Conservation (phyloP, 1,140 invertebrate species). For the Aradophagus sp. region DNA sequence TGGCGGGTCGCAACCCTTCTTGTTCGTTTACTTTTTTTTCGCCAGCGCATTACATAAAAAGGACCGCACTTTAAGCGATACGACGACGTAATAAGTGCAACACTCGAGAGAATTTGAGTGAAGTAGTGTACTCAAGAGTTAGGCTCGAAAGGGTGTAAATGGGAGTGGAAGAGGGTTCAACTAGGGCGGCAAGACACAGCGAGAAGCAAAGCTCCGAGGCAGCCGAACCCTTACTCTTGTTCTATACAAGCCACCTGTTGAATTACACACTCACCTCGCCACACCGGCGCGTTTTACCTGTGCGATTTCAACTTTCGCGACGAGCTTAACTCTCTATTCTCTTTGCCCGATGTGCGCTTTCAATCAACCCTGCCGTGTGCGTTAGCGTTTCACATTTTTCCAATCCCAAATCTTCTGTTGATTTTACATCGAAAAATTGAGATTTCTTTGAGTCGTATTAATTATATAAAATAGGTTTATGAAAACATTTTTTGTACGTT, state of each 20-base stretch:
- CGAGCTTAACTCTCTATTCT: slow-evolving; percentile 46
- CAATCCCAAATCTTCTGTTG: no score
- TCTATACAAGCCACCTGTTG: slow-evolving; percentile 57
- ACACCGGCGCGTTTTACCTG: slow-evolving; percentile 49
- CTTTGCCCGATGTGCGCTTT: slow-evolving; percentile 27
- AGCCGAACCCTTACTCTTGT: slow-evolving; percentile 51
- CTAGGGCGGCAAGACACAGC: slow-evolving; percentile 45
- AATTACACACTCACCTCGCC: slow-evolving; percentile 40
- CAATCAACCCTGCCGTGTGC: slow-evolving; percentile 9
- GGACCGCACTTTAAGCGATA: slow-evolving; percentile 18
- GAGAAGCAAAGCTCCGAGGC: slow-evolving; percentile 37
- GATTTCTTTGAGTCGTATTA: no score
- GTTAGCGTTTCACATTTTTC: no score
- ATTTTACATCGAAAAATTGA: no score
- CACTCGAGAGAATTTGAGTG: slow-evolving; percentile 37
- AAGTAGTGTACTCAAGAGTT: slow-evolving; percentile 39
- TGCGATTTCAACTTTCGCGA: slow-evolving; percentile 29
- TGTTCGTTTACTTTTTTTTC: no score
- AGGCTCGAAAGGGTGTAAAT: slow-evolving; percentile 53
- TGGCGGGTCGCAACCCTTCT: no score
- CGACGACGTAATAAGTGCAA: slow-evolving; percentile 42
- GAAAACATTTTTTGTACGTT: no score
- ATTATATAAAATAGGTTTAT: no score
- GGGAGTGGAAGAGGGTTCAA: slow-evolving; percentile 49
- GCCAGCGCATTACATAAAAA: slow-evolving; percentile 15